Percentiles rank a stretch among this genome's conserved stretches.
Evolutionary conservation across 2,888 invertebrate genomes (phyloP).

Genomic region (Dichetophora obliterata): DNA sequence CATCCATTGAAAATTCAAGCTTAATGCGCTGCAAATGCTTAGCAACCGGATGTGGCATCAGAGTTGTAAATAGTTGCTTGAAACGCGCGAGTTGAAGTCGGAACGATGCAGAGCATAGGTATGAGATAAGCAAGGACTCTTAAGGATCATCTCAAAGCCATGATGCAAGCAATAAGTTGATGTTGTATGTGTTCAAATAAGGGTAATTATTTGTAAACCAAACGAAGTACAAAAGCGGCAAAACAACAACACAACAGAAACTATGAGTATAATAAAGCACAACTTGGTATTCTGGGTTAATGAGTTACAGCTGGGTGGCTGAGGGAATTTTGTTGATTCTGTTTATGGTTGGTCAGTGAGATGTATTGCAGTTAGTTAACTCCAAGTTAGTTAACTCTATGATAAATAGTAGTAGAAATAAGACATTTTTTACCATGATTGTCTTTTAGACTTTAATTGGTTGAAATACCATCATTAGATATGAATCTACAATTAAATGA

Average conservation of each 20-base stretch:
- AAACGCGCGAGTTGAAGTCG: not conserved
- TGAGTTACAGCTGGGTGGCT: too few relatives aligned
- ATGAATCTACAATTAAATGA: too few relatives aligned
- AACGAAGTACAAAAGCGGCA: not conserved
- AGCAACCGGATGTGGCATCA: not conserved
- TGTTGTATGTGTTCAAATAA: conserved; percentile 22
- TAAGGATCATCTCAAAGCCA: not conserved
- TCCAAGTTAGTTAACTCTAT: too few relatives aligned
- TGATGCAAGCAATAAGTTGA: not conserved
- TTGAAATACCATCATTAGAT: too few relatives aligned
- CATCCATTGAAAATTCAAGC: conserved; percentile 12
- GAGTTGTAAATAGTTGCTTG: not conserved
- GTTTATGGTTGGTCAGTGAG: too few relatives aligned
- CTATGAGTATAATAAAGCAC: too few relatives aligned
- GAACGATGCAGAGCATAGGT: not conserved
- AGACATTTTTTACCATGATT: too few relatives aligned
- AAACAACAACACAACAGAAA: not conserved
- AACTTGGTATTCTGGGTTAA: too few relatives aligned
- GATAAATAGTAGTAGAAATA: too few relatives aligned
- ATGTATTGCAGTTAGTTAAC: too few relatives aligned
- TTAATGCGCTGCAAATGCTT: conserved; percentile 10
- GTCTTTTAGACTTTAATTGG: too few relatives aligned
- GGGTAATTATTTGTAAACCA: conserved; percentile 9
- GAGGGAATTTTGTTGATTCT: too few relatives aligned
- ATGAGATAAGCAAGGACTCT: not conserved